Base-by-base conservation (phyloP, 2,797 vertebrate genomes). In the Gobio occitaniae region DNA sequence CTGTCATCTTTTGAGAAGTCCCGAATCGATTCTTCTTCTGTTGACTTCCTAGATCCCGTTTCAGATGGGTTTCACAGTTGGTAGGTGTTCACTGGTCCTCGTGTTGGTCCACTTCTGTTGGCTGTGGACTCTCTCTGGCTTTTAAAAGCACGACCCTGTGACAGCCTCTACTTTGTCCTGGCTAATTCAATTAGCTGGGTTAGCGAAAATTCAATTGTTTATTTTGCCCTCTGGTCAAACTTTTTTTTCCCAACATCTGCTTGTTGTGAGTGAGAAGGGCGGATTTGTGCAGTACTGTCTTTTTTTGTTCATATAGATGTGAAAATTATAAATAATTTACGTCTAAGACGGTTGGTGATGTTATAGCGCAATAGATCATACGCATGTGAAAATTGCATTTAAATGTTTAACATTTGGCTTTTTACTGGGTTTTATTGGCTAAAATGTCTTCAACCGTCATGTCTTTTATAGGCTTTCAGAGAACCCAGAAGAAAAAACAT, bases 141-240 rank as follows among this genome's bases (percentile, higher is more conserved):
- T 97, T 98, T 97, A 98, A 98, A 92, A 81, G 91, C 94, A 82
- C 89, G 90, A 93, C 93, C 90, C 90, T 88, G 89, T 89, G 89
- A 91, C 92, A 90, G 93, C 90, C 21, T 91, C 94, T 91, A 87
- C 90, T 93, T 93, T 89, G 92, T 90, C 90, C 80, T 61, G 56
- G 70, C 89, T 98, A 98, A 99, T 98, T 91, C 85, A 89, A 96
- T 99, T 99, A 96, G 88, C 90, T 94, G 94, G 94, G 92, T 94
- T 94, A 95, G 94, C 91, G 86, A 93, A 97, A 98, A 99, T 97
- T 93, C 91, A 92, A 95, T 98, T 98, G 95, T 94, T 88, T 92
- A 88, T 91, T 93, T 94, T 94, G 94, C 95, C 96, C 93, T 90
- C 86, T 90, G 95, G 96, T 95, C 94, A 95, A 93, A 92, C 90